A percentile compares a stretch with the other conserved stretches of the same genome.
phyloP scores from a whole-genome alignment of 2,797 vertebrate genomes.

The Thunnus albacares region DNA sequence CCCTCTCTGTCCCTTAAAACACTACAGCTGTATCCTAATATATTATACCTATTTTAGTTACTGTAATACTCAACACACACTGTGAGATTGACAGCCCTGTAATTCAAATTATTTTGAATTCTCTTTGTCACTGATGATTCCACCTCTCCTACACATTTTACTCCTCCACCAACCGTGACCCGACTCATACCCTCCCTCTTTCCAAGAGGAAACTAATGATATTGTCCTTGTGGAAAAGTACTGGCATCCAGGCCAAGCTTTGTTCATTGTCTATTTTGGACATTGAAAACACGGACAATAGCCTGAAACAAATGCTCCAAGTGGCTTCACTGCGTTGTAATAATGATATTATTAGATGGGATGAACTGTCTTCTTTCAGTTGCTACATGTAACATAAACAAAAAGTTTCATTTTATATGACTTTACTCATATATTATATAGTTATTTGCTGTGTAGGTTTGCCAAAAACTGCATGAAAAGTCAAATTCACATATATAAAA shows the following conservation, averaged over 20 bases:
- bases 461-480: neutral
- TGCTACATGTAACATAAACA: slow-evolving; percentile 1
- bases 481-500: neutral
- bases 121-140: slow-evolving; percentile 21
- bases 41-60: neutral
- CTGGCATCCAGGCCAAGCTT: slow-evolving; percentile 81
- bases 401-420: neutral
- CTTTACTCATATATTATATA: neutral
- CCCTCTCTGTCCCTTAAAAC: neutral
- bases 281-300: slow-evolving; percentile 62
- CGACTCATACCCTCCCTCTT: slow-evolving; percentile 45
- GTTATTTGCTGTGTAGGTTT: neutral
- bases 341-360: slow-evolving; percentile 42
- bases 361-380: slow-evolving; percentile 3
- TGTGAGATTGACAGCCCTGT: neutral
- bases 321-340: slow-evolving; percentile 36
- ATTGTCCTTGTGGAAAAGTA: slow-evolving; percentile 87
- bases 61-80: neutral
- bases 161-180: slow-evolving; percentile 30
- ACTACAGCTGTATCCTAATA: no score
- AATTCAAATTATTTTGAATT: slow-evolving; percentile 10
- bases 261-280: slow-evolving; percentile 85
- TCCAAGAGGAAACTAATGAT: slow-evolving; percentile 75
- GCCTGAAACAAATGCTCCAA: slow-evolving; percentile 53
- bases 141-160: slow-evolving; percentile 23